phyloP scores from a whole-genome alignment of 2,797 vertebrate species.

The Todus mexicanus region DNA sequence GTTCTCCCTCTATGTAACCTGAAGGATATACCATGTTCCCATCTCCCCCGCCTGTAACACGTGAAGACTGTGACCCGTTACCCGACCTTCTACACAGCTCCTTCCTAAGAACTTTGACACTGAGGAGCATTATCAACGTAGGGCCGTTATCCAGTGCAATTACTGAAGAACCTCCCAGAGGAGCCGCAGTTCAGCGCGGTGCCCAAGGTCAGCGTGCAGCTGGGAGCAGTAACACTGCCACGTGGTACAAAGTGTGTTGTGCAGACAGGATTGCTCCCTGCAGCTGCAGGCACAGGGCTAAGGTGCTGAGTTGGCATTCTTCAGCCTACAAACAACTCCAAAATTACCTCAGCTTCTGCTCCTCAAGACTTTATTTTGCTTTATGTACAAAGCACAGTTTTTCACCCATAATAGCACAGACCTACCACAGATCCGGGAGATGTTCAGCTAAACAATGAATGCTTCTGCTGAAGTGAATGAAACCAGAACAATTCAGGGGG shows the following conservation, averaged over 20 bases:
- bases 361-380: neutral
- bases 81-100: neutral
- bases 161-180: neutral
- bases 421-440: neutral
- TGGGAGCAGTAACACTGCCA: neutral
- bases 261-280: neutral
- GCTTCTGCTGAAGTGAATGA: neutral
- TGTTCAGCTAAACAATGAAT: neutral
- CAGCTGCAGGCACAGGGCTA: fast-evolving
- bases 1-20: neutral
- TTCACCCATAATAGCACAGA: neutral
- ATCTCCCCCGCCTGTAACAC: neutral
- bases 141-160: neutral
- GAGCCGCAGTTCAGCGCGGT: neutral
- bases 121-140: neutral
- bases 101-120: neutral
- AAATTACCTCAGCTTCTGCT: neutral
- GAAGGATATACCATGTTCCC: neutral
- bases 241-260: fast-evolving
- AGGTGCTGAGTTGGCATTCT: neutral
- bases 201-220: neutral
- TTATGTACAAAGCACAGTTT: neutral
- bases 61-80: fast-evolving
- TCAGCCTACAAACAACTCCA: neutral
- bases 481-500: neutral